Conservation (phyloP, 2,113 vertebrate species). For the Murina feae region DNA sequence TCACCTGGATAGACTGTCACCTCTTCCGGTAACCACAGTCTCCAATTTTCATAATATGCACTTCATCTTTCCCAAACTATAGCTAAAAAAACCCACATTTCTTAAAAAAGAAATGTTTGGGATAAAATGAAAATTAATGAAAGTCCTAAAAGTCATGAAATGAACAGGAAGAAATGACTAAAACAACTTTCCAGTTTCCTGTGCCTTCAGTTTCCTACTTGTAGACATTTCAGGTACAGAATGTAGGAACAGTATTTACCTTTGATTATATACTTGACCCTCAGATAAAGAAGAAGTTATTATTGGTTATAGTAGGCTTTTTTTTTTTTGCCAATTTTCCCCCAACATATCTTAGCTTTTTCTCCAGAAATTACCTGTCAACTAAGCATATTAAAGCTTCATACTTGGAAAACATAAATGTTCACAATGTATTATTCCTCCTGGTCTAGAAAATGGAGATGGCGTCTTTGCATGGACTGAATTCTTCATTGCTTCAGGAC, state of each 20-base stretch:
- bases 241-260: slow-evolving; percentile 16
- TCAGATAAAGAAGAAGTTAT: slow-evolving; percentile 29
- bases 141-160: slow-evolving; percentile 36
- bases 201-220: slow-evolving; percentile 2
- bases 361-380: slow-evolving; percentile 9
- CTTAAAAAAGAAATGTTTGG: slow-evolving; percentile 21
- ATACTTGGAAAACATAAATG: background rate
- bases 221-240: background rate
- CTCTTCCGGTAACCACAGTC: background rate
- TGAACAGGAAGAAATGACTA: slow-evolving; percentile 20
- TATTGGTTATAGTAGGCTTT: background rate
- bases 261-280: slow-evolving; percentile 24
- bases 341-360: background rate
- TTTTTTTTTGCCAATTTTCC: background rate
- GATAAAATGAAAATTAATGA: slow-evolving; percentile 31
- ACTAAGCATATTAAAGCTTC: background rate
- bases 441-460: background rate
- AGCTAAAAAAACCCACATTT: background rate
- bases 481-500: background rate
- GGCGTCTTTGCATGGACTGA: background rate
- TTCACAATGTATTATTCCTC: background rate
- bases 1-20: background rate
- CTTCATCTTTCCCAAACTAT: slow-evolving; percentile 11
- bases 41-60: background rate
- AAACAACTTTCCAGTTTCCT: slow-evolving; percentile 27